A percentile compares a stretch with the other conserved stretches of the same genome.
These are phyloP conservation scores for Zosterops hypoxanthus DNA, from an alignment of 2,113 vertebrate genomes.

Conservation along the genomic window DNA sequence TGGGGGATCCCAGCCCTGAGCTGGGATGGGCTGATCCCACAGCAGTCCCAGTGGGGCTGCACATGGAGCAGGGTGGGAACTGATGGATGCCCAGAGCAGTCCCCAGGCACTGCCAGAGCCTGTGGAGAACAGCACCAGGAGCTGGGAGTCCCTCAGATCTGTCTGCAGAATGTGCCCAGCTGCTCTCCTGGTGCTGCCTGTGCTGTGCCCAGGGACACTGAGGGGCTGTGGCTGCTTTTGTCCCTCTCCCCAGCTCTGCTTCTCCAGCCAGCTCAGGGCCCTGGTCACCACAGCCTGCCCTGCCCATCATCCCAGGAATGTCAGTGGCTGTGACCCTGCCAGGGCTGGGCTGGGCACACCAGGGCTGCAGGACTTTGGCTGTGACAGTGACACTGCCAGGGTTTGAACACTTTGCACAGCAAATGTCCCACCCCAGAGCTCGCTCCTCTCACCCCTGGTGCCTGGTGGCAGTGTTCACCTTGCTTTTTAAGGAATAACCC, in stretches of 20 bases:
- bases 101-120: background rate
- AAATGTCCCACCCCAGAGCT: background rate
- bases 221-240: background rate
- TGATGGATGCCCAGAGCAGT: background rate
- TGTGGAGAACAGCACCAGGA: background rate
- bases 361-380: background rate
- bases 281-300: rapidly evolving
- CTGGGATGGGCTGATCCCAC: background rate
- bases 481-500: background rate
- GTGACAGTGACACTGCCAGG: rapidly evolving
- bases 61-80: background rate
- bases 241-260: background rate
- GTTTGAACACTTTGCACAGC: background rate
- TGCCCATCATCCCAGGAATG: rapidly evolving
- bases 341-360: rapidly evolving
- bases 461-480: background rate
- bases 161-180: background rate
- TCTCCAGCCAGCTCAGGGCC: background rate
- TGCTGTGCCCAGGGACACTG: rapidly evolving
- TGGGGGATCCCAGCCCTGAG: rapidly evolving
- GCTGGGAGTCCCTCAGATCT: background rate
- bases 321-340: rapidly evolving
- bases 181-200: background rate
- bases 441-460: background rate
- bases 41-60: background rate